Evolutionary conservation across 2,797 vertebrate genomes (phyloP).

Genomic region (Xerus rutilus): DNA sequence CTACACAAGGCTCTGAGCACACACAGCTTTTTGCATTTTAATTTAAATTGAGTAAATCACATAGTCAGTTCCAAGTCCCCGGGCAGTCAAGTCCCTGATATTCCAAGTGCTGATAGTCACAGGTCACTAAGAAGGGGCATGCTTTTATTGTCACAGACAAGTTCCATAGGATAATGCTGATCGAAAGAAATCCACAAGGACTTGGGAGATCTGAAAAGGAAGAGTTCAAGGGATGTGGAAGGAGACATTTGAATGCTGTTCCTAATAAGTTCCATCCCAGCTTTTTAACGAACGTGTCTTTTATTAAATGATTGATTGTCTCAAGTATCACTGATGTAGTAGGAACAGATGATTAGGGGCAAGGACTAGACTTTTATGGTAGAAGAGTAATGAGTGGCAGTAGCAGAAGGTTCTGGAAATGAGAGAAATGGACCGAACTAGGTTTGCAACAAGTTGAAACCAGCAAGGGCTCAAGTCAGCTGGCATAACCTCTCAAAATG

Average conservation of each 20-base stretch:
- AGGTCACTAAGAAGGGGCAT: not conserved
- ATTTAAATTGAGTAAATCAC: not conserved
- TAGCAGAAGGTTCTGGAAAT: constrained; percentile 60
- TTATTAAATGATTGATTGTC: not conserved
- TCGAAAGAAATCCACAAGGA: not conserved
- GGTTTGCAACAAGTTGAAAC: constrained; percentile 64
- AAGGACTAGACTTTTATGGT: not conserved
- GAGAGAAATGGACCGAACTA: constrained; percentile 46
- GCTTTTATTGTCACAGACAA: not conserved
- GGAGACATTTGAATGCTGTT: not conserved
- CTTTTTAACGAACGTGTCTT: not conserved
- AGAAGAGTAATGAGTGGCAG: constrained; percentile 60
- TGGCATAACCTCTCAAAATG: constrained; percentile 56
- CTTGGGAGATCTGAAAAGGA: not conserved
- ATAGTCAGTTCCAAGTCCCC: not conserved
- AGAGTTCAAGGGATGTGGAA: not conserved
- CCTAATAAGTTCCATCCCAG: not conserved
- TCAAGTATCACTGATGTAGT: not conserved
- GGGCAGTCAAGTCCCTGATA: not conserved
- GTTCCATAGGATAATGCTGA: not conserved
- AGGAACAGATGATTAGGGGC: not conserved
- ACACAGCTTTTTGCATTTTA: not conserved
- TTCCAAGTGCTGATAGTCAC: not conserved
- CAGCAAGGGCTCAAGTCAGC: constrained; percentile 57
- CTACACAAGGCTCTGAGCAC: not conserved